Evolutionary conservation across 2,113 vertebrate genomes (phyloP).

Genomic region (Balaeniceps rex): DNA sequence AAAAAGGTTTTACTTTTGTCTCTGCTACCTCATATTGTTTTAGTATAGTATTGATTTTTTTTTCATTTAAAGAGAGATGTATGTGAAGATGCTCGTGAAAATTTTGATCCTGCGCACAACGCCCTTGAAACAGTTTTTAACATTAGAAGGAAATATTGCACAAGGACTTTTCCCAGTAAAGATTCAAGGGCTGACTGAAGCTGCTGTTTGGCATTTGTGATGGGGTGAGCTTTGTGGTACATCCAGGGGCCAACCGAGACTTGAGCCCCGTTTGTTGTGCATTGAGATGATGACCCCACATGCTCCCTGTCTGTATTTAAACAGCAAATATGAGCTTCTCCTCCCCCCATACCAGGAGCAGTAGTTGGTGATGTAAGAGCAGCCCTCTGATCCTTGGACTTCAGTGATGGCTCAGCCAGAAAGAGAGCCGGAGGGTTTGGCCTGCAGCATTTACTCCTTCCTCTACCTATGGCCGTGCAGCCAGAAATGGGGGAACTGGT

Average conservation of each 20-base stretch:
- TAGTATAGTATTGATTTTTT: not conserved
- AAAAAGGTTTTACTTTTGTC: not conserved
- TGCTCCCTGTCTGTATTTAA: not conserved
- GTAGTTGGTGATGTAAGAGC: not conserved
- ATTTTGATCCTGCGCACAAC: not conserved
- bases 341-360: not conserved
- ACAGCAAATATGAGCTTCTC: not conserved
- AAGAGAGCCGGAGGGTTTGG: not conserved
- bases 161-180: not conserved
- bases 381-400: conserved; percentile 15
- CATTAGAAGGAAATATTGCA: not conserved
- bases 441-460: not conserved
- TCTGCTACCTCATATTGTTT: not conserved
- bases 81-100: not conserved
- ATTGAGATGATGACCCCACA: not conserved
- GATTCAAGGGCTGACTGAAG: not conserved
- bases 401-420: not conserved
- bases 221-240: not conserved
- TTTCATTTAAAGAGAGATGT: not conserved
- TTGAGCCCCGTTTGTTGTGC: rapidly evolving
- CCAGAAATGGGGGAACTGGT: not conserved
- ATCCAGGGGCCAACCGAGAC: not conserved
- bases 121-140: not conserved
- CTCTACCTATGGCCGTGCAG: not conserved
- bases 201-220: not conserved